Conservation (phyloP, 2,113 vertebrate genomes). For the Actenoides hombroni region DNA sequence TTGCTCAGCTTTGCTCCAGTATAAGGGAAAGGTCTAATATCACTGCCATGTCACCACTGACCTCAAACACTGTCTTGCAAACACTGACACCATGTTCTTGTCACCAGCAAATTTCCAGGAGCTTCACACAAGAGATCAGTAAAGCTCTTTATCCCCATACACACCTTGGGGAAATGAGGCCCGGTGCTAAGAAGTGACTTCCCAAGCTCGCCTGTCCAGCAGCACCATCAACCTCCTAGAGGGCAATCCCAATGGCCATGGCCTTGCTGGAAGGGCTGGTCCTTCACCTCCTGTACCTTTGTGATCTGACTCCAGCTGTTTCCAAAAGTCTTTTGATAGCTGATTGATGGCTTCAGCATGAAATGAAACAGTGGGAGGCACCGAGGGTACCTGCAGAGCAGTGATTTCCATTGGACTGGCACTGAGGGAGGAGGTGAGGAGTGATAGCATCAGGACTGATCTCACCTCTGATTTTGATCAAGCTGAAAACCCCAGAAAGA, state of each 20-base stretch:
- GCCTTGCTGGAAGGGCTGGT: neutral
- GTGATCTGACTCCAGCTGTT: neutral
- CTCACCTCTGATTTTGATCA: neutral
- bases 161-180: neutral
- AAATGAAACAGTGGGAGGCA: rapidly evolving
- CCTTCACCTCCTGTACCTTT: neutral
- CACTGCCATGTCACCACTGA: neutral
- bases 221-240: neutral
- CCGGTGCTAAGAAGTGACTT: neutral
- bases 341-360: neutral
- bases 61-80: neutral
- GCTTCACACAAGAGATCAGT: neutral
- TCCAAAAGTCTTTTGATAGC: neutral
- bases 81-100: neutral
- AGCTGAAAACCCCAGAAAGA: neutral
- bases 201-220: neutral
- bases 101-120: neutral
- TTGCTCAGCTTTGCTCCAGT: neutral
- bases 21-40: neutral
- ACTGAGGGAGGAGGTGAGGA: neutral
- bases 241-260: no score
- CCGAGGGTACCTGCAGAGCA: neutral
- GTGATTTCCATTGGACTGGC: neutral
- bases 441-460: rapidly evolving
- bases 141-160: neutral